phyloP scores from a whole-genome alignment of 2,113 vertebrate genomes.

The Pteronura brasiliensis region DNA sequence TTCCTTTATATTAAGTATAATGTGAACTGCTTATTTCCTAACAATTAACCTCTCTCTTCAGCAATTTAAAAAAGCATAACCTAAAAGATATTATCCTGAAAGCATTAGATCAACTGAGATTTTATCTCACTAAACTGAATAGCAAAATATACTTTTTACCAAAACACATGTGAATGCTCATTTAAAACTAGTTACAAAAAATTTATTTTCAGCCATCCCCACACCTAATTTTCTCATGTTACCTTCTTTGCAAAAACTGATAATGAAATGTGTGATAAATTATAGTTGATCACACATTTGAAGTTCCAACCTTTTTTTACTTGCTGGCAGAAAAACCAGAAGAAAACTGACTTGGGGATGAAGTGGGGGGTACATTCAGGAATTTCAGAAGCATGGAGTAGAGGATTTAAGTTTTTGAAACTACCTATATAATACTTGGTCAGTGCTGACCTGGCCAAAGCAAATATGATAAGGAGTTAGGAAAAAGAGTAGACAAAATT shows the following conservation, averaged over 20 bases:
- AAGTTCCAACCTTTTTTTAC: constrained; percentile 43
- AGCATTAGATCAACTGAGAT: neutral
- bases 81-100: constrained; percentile 5
- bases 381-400: neutral
- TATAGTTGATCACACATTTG: neutral
- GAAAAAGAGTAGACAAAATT: neutral
- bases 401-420: neutral
- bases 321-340: constrained; percentile 25
- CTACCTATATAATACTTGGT: neutral
- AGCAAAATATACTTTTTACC: constrained; percentile 6
- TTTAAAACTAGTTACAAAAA: constrained; percentile 57
- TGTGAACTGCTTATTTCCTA: neutral
- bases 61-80: neutral
- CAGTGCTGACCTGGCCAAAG: neutral
- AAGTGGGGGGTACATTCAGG: neutral
- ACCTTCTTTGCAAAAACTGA: constrained; percentile 25
- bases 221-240: constrained; percentile 39
- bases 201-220: constrained; percentile 2
- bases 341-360: neutral
- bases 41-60: neutral
- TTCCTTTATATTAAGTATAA: neutral
- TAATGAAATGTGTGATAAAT: constrained; percentile 57
- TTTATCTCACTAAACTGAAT: constrained; percentile 11
- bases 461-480: neutral
- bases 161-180: constrained; percentile 50